Percentiles rank a stretch among this genome's conserved stretches.
Conservation (phyloP, 2,113 vertebrate genomes). For the Mohoua ochrocephala region DNA sequence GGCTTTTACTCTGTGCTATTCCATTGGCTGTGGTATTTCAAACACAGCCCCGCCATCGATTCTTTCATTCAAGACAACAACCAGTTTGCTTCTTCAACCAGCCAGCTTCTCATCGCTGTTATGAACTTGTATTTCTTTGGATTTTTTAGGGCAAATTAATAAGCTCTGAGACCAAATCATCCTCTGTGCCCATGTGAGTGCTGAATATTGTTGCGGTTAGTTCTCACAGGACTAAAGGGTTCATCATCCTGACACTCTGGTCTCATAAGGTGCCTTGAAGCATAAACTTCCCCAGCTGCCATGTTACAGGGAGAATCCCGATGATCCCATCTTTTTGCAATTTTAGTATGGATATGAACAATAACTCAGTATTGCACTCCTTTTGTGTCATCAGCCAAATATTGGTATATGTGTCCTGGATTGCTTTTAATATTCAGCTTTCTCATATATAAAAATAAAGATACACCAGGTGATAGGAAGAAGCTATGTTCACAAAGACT, state of each 20-base stretch:
- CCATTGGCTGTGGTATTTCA: background rate
- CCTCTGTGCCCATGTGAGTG: background rate
- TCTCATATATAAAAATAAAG: background rate
- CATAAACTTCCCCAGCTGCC: background rate
- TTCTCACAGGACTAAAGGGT: background rate
- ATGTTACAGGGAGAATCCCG: background rate
- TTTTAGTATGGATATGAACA: background rate
- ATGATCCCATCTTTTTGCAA: background rate
- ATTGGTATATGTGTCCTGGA: background rate
- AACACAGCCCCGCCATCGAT: background rate
- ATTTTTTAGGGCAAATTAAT: background rate
- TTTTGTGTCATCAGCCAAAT: background rate
- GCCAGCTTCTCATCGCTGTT: background rate
- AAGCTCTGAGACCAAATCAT: background rate
- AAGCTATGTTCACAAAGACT: background rate
- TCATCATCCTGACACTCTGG: background rate
- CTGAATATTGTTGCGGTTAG: background rate
- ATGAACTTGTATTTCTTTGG: background rate
- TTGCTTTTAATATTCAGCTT: background rate
- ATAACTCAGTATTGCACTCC: background rate
- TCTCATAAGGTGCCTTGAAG: background rate
- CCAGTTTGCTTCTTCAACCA: background rate
- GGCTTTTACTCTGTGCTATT: background rate
- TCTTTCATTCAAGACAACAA: background rate
- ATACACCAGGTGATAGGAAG: background rate